These are phyloP conservation scores for Lates calcarifer DNA, from an alignment of 2,113 vertebrate genomes.

Conservation along the genomic window DNA sequence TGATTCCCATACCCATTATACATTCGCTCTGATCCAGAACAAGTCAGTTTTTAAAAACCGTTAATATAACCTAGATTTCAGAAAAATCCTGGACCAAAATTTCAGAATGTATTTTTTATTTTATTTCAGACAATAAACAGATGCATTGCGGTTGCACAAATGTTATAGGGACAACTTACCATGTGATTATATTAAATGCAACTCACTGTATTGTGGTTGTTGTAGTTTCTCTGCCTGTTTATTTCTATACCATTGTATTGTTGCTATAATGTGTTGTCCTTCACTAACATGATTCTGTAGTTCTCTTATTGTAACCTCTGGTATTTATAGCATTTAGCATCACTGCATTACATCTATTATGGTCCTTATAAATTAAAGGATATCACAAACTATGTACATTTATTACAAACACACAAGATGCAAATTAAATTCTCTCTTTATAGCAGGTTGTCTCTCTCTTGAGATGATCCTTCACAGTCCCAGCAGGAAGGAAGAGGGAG, in stretches of 20 bases:
- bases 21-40: neutral
- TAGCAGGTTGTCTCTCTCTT: slow-evolving; percentile 43
- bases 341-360: neutral
- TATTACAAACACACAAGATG: neutral
- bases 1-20: neutral
- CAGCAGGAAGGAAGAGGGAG: slow-evolving; percentile 63
- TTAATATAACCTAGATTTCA: neutral
- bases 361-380: neutral
- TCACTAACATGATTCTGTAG: neutral
- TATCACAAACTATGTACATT: slow-evolving; percentile 15
- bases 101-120: slow-evolving; percentile 39
- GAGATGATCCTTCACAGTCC: slow-evolving; percentile 59
- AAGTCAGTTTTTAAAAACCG: neutral
- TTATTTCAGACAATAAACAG: slow-evolving; percentile 14
- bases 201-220: neutral
- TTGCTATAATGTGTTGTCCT: neutral
- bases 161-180: neutral
- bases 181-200: neutral
- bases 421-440: slow-evolving; percentile 5
- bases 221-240: neutral
- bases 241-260: neutral
- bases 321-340: neutral
- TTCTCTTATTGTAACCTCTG: neutral
- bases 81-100: neutral
- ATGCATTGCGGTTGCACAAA: slow-evolving; percentile 7